Evolutionary conservation across 2,113 vertebrate genomes (phyloP).

Genomic region (Artemisiospiza belli): DNA sequence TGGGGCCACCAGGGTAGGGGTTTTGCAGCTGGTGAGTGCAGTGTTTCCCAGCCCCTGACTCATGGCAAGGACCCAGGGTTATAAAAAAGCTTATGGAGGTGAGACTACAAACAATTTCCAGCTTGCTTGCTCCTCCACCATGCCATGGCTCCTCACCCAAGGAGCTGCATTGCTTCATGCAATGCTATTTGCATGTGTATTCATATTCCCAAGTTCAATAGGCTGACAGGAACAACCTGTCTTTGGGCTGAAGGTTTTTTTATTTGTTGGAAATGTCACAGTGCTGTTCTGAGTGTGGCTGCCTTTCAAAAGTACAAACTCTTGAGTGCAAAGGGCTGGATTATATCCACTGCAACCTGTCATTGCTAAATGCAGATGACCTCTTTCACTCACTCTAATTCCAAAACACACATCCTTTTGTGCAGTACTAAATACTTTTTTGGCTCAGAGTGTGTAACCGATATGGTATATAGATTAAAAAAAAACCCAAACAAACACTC

Average conservation of each 20-base stretch:
- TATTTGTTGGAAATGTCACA: background rate
- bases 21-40: background rate
- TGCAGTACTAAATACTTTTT: background rate
- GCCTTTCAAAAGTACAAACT: background rate
- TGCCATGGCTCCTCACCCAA: background rate
- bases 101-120: background rate
- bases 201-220: background rate
- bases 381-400: background rate
- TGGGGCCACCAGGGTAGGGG: background rate
- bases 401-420: background rate
- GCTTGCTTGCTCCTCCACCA: background rate
- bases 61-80: background rate
- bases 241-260: background rate
- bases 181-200: background rate
- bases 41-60: background rate
- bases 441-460: background rate
- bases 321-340: background rate
- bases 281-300: background rate
- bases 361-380: background rate
- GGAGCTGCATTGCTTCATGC: background rate
- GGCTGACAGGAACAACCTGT: background rate
- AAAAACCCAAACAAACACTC: background rate
- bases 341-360: background rate
- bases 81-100: background rate
- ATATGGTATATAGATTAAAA: background rate